A percentile compares a stretch with the other conserved stretches of the same genome.
These are phyloP conservation scores for Parotocinclus haroldoi DNA, from an alignment of 2,797 vertebrate species.

Conservation along the genomic window DNA sequence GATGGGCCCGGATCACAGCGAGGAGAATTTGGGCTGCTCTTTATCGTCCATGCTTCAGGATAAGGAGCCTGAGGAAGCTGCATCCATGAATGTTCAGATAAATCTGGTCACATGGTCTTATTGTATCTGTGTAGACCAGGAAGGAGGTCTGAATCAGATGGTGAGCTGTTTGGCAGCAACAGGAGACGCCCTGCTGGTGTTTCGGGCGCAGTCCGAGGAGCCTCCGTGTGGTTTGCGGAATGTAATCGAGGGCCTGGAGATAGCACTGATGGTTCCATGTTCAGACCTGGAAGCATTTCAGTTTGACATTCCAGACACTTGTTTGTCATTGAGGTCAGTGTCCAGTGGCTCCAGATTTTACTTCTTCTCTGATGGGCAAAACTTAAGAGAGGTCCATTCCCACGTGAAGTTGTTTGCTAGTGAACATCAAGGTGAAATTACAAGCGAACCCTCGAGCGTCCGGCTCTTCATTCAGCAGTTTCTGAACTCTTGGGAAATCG, in stretches of 20 bases:
- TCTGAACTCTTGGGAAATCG: constrained; percentile 80
- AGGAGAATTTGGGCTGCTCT: constrained; percentile 64
- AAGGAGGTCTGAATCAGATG: constrained; percentile 70
- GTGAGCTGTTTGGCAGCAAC: constrained; percentile 83
- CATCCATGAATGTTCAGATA: constrained; percentile 62
- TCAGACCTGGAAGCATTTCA: constrained; percentile 71
- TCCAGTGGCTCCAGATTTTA: constrained; percentile 67
- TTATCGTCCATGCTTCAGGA: constrained; percentile 54
- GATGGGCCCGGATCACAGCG: constrained; percentile 84
- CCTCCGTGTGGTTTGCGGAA: constrained; percentile 63
- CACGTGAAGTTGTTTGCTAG: constrained; percentile 62
- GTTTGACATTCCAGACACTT: constrained; percentile 79
- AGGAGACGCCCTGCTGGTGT: constrained; percentile 70
- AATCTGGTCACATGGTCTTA: constrained; percentile 81
- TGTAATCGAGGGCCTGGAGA: constrained; percentile 72
- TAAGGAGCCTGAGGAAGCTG: constrained; percentile 23
- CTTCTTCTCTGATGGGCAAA: constrained; percentile 77
- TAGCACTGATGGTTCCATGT: constrained; percentile 72
- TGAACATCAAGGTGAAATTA: constrained; percentile 41
- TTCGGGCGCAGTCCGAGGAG: constrained; percentile 71
- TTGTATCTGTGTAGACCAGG: constrained; percentile 75
- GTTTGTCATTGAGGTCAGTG: constrained; percentile 74
- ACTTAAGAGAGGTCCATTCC: constrained; percentile 72
- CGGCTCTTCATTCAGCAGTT: constrained; percentile 80
- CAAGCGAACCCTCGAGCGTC: constrained; percentile 45